Evolutionary conservation across 2,113 vertebrate genomes (phyloP).

Genomic region (Poicephalus meyeri): DNA sequence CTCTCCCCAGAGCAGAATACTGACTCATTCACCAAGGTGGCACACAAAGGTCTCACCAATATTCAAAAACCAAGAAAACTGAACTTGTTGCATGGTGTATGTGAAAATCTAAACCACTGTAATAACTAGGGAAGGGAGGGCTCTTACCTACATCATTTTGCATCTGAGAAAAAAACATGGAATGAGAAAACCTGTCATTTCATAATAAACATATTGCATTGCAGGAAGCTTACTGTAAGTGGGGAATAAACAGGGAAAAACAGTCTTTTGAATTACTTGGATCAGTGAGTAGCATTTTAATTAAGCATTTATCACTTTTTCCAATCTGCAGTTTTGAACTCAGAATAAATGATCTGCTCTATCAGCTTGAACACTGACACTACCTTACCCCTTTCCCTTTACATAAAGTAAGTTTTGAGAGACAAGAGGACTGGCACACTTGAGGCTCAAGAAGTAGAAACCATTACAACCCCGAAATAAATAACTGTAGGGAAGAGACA

Average conservation of each 20-base stretch:
- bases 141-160: not conserved
- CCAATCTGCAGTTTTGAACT: not conserved
- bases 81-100: rapidly evolving
- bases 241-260: not conserved
- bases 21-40: not conserved
- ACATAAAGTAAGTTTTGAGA: not conserved
- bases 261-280: not conserved
- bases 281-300: not conserved
- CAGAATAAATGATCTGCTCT: not conserved
- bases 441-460: not conserved
- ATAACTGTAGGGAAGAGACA: not conserved
- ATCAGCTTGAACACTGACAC: not conserved
- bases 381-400: not conserved
- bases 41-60: not conserved
- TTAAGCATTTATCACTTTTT: not conserved
- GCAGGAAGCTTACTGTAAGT: not conserved
- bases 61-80: not conserved
- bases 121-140: not conserved
- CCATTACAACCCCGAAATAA: not conserved
- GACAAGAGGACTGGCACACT: not conserved
- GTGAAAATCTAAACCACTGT: not conserved
- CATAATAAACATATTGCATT: not conserved
- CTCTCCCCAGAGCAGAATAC: not conserved
- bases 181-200: not conserved
- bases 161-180: not conserved